phyloP scores from a whole-genome alignment of 2,888 invertebrate species.

The Dendrolimus pini region DNA sequence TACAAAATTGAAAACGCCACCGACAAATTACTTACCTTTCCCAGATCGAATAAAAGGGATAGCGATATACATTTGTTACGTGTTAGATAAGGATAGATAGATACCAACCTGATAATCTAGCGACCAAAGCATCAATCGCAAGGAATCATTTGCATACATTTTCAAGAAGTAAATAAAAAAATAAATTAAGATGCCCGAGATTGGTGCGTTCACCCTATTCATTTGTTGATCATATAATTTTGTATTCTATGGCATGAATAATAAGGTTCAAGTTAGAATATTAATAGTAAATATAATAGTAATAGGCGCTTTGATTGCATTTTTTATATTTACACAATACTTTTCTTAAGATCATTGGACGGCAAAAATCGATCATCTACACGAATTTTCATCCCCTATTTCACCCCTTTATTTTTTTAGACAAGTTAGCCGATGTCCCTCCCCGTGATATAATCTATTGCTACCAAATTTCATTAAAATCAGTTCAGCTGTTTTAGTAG shows the following conservation, averaged over 20 bases:
- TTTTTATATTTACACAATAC: no score
- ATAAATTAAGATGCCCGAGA: conserved; percentile 22
- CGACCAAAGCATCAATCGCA: conserved; percentile 28
- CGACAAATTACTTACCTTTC: conserved; percentile 38
- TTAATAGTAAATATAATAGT: no score
- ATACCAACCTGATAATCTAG: conserved; percentile 25
- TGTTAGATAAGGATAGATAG: conserved; percentile 13
- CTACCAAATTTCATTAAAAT: no score
- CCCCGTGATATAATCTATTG: no score
- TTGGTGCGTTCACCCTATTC: conserved; percentile 20
- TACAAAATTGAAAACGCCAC: conserved; percentile 34
- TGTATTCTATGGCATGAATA: conserved; percentile 7
- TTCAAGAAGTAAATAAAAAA: conserved; percentile 35
- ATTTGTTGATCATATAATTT: conserved; percentile 14
- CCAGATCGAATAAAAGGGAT: conserved; percentile 13
- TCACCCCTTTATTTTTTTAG: no score
- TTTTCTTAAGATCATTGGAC: no score
- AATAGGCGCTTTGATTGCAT: no score
- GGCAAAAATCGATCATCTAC: no score
- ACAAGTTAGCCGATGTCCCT: no score
- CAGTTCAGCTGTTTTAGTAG: no score
- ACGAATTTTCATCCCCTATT: no score
- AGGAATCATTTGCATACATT: conserved; percentile 36
- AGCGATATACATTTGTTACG: conserved; percentile 8
- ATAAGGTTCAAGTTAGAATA: conserved; percentile 4